Percentiles rank a stretch among this genome's conserved stretches.
Evolutionary conservation across 2,888 invertebrate genomes (phyloP).

Genomic region (Drosophila maculinotata): DNA sequence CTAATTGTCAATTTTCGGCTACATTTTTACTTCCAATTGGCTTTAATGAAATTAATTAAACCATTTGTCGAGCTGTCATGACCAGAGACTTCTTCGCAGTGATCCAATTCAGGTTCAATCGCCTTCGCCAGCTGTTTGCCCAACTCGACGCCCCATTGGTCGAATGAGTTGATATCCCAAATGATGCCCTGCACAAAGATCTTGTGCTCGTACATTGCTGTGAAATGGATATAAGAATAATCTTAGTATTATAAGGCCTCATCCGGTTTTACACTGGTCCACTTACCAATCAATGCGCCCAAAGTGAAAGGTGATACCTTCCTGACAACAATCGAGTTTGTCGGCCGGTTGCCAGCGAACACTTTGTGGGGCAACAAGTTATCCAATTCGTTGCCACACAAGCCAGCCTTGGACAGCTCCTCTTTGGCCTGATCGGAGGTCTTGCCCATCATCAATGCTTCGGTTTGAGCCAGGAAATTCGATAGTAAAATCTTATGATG

Average conservation of each 20-base stretch:
- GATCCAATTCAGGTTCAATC: conserved; percentile 97
- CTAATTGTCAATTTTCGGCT: conserved; percentile 15
- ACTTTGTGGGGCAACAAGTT: conserved; percentile 97
- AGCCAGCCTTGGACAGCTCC: conserved; percentile 92
- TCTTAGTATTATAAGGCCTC: neutral
- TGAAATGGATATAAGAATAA: conserved; percentile 10
- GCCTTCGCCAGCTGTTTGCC: conserved; percentile 99
- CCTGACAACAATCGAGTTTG: conserved; percentile 97
- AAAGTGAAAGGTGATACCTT: conserved; percentile 96
- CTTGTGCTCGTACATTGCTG: conserved; percentile 99
- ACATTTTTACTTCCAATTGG: conserved; percentile 85
- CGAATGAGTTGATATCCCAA: conserved; percentile 99
- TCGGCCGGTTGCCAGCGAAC: conserved; percentile 98
- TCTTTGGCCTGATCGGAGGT: conserved; percentile 87
- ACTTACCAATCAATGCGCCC: conserved; percentile 95
- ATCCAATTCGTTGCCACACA: conserved; percentile 90
- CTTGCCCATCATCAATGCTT: conserved; percentile 96
- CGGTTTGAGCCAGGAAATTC: conserved; percentile 99
- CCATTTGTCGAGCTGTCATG: conserved; percentile 99
- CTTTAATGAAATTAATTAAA: conserved; percentile 97
- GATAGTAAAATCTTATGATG: conserved; percentile 98
- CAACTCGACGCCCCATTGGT: conserved; percentile 99
- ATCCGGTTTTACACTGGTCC: neutral
- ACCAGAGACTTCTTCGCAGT: conserved; percentile 87
- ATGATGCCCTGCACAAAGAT: conserved; percentile 99